phyloP scores from a whole-genome alignment of 2,797 vertebrate genomes.

The Myripristis jacobus region DNA sequence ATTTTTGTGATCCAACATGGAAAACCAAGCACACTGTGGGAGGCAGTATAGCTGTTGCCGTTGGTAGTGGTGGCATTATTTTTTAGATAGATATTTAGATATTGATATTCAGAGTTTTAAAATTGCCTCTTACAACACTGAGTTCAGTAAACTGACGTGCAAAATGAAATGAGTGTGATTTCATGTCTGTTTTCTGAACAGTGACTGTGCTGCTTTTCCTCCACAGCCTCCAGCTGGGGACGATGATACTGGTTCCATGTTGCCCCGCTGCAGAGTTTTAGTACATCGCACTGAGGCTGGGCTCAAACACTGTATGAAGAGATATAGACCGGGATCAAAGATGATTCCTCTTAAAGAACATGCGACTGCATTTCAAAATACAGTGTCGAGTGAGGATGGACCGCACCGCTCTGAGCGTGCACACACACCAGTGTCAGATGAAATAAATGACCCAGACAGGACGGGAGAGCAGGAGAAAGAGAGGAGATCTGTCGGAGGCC shows the following conservation, averaged over 20 bases:
- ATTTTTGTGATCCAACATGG: no score
- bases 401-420: background rate
- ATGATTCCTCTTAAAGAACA: background rate
- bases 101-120: no score
- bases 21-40: no score
- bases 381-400: no score
- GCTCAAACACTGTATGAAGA: conserved; percentile 54
- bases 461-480: background rate
- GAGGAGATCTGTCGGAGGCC: background rate
- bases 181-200: background rate
- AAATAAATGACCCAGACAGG: background rate
- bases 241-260: background rate
- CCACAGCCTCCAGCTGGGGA: conserved; percentile 29
- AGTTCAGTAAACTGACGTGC: no score
- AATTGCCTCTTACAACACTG: no score
- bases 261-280: conserved; percentile 54
- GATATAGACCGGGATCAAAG: background rate
- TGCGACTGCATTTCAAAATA: background rate
- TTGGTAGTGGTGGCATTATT: no score
- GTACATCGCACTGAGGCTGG: conserved; percentile 63
- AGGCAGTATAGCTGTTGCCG: no score
- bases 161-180: background rate
- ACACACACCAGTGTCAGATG: background rate
- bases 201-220: conserved; percentile 24
- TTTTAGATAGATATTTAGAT: no score